A percentile compares a stretch with the other conserved stretches of the same genome.
Evolutionary conservation across 2,797 vertebrate genomes (phyloP).

Genomic region (Morus bassanus): DNA sequence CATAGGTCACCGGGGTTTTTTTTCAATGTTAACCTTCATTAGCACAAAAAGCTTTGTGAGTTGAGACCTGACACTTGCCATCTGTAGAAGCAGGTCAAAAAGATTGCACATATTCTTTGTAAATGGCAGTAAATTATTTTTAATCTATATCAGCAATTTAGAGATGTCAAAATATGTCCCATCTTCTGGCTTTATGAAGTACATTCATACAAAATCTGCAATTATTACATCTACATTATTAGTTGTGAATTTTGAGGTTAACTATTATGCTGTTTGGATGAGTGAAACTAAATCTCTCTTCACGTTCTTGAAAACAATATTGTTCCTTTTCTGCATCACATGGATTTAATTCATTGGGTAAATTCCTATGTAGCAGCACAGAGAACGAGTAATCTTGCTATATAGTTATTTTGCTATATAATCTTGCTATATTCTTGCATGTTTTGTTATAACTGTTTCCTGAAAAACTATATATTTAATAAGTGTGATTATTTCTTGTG

Average conservation of each 20-base stretch:
- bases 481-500: conserved; percentile 42
- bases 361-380: background rate
- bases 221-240: background rate
- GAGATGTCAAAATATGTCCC: background rate
- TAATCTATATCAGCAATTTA: background rate
- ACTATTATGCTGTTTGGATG: background rate
- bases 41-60: conserved; percentile 14
- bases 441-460: background rate
- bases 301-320: background rate
- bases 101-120: background rate
- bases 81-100: background rate
- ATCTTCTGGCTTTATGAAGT: background rate
- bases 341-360: background rate
- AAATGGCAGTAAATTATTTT: conserved; percentile 17
- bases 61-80: background rate
- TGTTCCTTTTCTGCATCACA: background rate
- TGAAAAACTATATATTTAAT: background rate
- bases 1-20: background rate
- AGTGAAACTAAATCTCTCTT: background rate
- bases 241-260: background rate
- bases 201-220: background rate
- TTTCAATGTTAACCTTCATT: background rate
- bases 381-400: background rate
- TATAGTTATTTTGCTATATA: background rate
- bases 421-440: background rate